Base-by-base conservation (phyloP, 2,797 vertebrate genomes). In the Gobionotothen gibberifrons region DNA sequence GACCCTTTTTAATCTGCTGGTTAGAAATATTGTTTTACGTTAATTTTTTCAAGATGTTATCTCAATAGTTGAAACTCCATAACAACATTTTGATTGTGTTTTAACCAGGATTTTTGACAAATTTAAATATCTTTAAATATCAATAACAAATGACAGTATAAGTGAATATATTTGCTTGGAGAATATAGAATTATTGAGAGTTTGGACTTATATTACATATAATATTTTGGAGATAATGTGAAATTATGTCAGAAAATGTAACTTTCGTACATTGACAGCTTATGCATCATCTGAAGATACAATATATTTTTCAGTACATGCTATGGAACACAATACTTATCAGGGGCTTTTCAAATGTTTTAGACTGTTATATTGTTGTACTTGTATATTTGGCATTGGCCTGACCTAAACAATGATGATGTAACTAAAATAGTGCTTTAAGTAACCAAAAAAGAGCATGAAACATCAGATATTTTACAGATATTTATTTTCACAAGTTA, bases 401-500 rank as follows among this genome's bases (percentile, higher is more conserved):
- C 16, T 14, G 14, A 58, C 2, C 15, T 5, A 47, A 49, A 64
- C n/a, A 4, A 55, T 60, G 21, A 55, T 58, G 5, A 16, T 54
- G 32, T 57, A 58, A 68, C 26, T 15, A 2, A 22, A 51, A 44
- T 21, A 3, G 16, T 52, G n/a, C 7, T 56, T 22, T 2, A 43
- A 57, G 3, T 49, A 1, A 17, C 10, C 12, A 61, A 65, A 70
- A 52, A 71, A 64, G 16, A 51, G 22, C 10, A n/a, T n/a, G 22
- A 44, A 55, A 19, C 22, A 61, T 49, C 46, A 51, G 4, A 55
- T 46, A 16, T 44, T 78, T 74, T 83, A 51, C 46, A 76, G 8
- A 48, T 46, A 76, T 89, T 92, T 86, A 88, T 89, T 91, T 79
- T 46, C 7, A 76, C 57, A 68, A 11, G 3, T 60, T 65, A 53